Evolutionary conservation across 1,140 invertebrate genomes (phyloP), one percentile per base, ranked within the genome.

Genomic region (Sarcophaga bullata): DNA sequence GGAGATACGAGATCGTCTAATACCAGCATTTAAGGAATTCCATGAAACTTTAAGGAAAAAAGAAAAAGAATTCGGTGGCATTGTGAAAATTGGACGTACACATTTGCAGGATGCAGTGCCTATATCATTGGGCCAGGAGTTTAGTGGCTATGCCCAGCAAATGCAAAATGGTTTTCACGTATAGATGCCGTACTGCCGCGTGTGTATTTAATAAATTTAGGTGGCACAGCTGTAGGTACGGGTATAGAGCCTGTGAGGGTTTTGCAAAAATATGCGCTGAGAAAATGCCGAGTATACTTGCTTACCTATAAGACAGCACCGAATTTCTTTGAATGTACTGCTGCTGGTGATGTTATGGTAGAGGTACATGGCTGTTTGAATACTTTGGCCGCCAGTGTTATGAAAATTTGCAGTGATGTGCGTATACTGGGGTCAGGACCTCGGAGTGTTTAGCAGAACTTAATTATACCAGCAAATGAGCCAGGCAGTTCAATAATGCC

Each of bases 401-500:
- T 99, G 97, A 99, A 99, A 93, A 98, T 99, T 86, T 97, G 95
- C 76, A 99, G 99, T 91, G 99, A 99, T 91, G 97, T 99, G 82
- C 92, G 93, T 47, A 96, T 99, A 85, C 91, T 99, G 73, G 98
- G 95, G 0, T 99, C 98, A 47, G 99, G 99, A 8, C 99, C 99
- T 0, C 93, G 98, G 54, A 99, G 97, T 90, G 99, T 13, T 91
- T 99, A 0, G 98, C 97, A 15, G 99, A 99, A 92, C 90, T 99
- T 0, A 93, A n/a, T 93, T 62, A 91, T 99, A 54, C 98, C 99
- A 0, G 98, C 99, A 92, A 99, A 99, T 91, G 99, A 99, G 90
- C 98, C 99, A 0, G 99, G 99, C 6, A 98, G 96, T 86, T 98
- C 97, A 46, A 99, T 99, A 85, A 99, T 99, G 99, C 99, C 99